phyloP scores from a whole-genome alignment of 2,888 invertebrate genomes.

The Xanthorhoe spadicearia region DNA sequence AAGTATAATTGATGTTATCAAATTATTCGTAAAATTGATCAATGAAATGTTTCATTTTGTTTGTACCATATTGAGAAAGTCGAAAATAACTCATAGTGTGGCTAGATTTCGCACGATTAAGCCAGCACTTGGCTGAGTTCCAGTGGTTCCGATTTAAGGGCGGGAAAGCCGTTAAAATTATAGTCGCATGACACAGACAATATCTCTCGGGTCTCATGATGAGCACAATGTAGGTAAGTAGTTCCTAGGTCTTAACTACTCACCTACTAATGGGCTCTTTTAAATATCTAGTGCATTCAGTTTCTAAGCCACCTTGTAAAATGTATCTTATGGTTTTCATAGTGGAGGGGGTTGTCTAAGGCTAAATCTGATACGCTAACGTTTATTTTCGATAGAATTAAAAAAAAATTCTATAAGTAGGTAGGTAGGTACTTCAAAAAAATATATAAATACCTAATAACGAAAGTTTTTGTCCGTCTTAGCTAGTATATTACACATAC shows the following conservation, averaged over 20 bases:
- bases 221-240: constrained; percentile 15
- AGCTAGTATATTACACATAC: no score
- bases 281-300: background rate
- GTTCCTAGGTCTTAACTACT: background rate
- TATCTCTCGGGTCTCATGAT: constrained; percentile 9
- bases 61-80: background rate
- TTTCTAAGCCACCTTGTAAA: no score
- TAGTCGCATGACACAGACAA: constrained; percentile 23
- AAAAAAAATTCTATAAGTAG: no score
- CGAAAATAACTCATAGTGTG: background rate
- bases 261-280: background rate
- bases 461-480: no score
- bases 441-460: no score
- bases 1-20: no score
- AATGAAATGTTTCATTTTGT: background rate
- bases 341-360: no score
- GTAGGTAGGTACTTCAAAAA: no score
- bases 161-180: constrained; percentile 30
- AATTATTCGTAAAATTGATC: no score
- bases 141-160: constrained; percentile 26
- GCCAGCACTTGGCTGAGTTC: constrained; percentile 21
- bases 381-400: no score
- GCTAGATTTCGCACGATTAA: constrained; percentile 15
- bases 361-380: no score
- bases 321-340: no score